phyloP scores from a whole-genome alignment of 2,797 vertebrate species.

The Neosalanx taihuensis region DNA sequence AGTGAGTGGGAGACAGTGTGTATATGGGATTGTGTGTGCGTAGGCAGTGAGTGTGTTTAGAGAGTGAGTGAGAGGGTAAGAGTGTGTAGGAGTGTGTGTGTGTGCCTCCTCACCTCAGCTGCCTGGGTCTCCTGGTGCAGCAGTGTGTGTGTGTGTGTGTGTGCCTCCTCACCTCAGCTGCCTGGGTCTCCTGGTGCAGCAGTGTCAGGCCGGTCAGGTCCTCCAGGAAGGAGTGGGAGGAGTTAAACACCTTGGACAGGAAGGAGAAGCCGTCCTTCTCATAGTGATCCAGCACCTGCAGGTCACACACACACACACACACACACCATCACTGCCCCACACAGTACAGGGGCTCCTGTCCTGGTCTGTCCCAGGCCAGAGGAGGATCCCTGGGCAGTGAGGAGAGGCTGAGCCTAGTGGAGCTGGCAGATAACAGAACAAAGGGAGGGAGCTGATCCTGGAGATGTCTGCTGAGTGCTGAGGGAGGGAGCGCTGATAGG shows the following conservation, averaged over 20 bases:
- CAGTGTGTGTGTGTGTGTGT: constrained; percentile 41
- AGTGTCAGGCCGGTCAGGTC: constrained; percentile 94
- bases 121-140: constrained; percentile 97
- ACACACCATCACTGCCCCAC: neutral
- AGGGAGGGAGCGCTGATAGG: neutral
- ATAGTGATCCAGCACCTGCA: constrained; percentile 91
- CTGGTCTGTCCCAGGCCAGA: neutral
- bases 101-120: constrained; percentile 83
- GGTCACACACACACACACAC: neutral
- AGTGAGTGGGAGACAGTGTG: neutral
- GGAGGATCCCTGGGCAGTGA: neutral
- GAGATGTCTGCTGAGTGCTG: neutral
- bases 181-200: constrained; percentile 96
- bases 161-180: constrained; percentile 86
- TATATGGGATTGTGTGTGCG: constrained; percentile 4
- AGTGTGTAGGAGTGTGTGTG: neutral
- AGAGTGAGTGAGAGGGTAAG: constrained; percentile 10
- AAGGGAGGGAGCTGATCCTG: neutral
- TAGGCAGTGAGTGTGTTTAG: too few relatives aligned
- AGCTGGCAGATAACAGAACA: neutral
- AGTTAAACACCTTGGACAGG: constrained; percentile 94
- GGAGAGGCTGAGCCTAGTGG: neutral
- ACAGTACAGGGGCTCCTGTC: neutral
- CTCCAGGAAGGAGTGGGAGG: constrained; percentile 98
- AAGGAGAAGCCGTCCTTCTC: constrained; percentile 92